These are phyloP conservation scores for Enteromius unitaeniatus DNA, from an alignment of 2,797 vertebrate species.

Conservation along the genomic window DNA sequence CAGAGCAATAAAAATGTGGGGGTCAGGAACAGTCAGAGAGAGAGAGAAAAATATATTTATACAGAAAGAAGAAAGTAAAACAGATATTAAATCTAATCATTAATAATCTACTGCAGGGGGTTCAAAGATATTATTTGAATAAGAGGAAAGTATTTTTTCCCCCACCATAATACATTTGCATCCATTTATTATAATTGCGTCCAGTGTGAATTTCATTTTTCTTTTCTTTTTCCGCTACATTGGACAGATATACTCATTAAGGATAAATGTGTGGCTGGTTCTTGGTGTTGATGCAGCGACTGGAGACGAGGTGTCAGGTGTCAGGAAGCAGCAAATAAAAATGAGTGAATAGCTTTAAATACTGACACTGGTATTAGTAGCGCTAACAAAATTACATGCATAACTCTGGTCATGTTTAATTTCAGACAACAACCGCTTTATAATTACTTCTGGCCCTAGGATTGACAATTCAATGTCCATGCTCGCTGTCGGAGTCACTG, in stretches of 20 bases:
- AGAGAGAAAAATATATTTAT: neutral
- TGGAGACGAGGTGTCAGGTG: constrained; percentile 30
- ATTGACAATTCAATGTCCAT: neutral
- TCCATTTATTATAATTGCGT: constrained; percentile 41
- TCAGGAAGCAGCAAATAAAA: constrained; percentile 21
- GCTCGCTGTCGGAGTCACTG: neutral
- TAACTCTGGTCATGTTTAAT: constrained; percentile 26
- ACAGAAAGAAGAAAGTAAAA: constrained; percentile 24
- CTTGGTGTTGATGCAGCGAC: neutral
- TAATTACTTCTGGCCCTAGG: constrained; percentile 19
- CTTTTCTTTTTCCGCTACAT: constrained; percentile 2
- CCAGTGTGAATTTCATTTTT: neutral
- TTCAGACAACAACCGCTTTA: neutral
- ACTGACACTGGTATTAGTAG: neutral
- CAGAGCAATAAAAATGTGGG: neutral
- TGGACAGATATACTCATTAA: constrained; percentile 40
- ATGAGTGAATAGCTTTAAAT: constrained; percentile 11
- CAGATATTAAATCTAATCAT: constrained; percentile 17
- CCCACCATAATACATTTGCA: constrained; percentile 7
- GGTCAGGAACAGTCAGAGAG: neutral
- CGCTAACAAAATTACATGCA: neutral
- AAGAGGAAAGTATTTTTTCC: neutral
- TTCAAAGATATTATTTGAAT: constrained; percentile 16
- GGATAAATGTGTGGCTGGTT: constrained; percentile 13
- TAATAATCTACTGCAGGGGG: constrained; percentile 2